Evolutionary conservation across 1,140 invertebrate species (phyloP).

Genomic region (Anoplolepis gracilipes): DNA sequence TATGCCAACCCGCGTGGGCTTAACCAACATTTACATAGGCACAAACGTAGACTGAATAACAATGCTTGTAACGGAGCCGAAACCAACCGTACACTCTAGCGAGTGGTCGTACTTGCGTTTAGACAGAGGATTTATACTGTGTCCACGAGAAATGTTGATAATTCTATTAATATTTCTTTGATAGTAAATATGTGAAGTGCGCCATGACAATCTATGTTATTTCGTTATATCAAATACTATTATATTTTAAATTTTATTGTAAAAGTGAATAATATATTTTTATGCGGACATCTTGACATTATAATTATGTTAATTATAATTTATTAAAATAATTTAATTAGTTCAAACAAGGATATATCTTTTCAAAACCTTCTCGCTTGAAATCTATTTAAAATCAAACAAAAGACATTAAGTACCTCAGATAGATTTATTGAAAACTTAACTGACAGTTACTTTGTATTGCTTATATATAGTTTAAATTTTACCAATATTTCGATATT

Average conservation of each 20-base stretch:
- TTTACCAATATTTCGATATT: not conserved
- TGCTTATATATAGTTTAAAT: not conserved
- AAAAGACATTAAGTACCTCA: not conserved
- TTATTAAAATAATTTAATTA: not conserved
- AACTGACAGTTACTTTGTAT: not conserved
- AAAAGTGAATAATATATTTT: conserved; percentile 21
- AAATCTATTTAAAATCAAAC: not conserved
- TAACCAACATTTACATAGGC: conserved; percentile 81
- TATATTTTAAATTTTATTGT: conserved; percentile 22
- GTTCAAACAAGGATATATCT: not conserved
- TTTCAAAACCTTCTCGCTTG: not conserved
- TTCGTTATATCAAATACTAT: not conserved
- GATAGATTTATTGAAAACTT: not conserved
- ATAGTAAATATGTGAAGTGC: not conserved
- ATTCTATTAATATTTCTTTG: conserved; percentile 18
- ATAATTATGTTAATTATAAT: not conserved
- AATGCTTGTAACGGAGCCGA: conserved; percentile 76
- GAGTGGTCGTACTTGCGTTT: conserved; percentile 11
- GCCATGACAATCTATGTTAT: not conserved
- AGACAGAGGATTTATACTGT: conserved; percentile 25
- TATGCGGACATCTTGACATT: not conserved
- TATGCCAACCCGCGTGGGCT: conserved; percentile 65
- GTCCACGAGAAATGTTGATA: conserved; percentile 29
- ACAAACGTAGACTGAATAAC: conserved; percentile 78
- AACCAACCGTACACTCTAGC: conserved; percentile 54